Conservation (phyloP, 2,797 vertebrate species). For the Aythya fuligula region DNA sequence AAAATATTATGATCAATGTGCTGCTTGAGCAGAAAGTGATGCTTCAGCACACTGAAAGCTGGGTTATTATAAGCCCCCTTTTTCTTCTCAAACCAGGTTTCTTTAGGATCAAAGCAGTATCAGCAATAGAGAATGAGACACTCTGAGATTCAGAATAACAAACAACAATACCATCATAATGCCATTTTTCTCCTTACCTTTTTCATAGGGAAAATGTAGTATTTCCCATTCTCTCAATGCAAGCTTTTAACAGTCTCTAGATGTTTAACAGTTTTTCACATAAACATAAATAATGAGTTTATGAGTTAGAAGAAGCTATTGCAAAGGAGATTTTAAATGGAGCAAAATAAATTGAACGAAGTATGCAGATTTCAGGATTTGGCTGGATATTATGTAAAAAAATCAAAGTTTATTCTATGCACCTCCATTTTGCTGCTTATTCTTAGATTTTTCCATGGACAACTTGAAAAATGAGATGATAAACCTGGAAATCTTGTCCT, state of each 20-base stretch:
- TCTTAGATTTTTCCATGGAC: not conserved
- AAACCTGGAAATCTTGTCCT: not conserved
- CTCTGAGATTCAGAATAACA: not conserved
- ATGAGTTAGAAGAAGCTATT: not conserved
- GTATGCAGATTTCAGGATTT: not conserved
- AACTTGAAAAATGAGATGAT: not conserved
- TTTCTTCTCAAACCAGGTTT: slow-evolving; percentile 11
- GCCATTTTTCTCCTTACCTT: not conserved
- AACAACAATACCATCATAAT: not conserved
- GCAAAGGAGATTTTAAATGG: not conserved
- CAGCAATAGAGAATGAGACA: slow-evolving; percentile 4
- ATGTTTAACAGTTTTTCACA: not conserved
- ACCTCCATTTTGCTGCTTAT: not conserved
- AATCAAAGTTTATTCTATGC: not conserved
- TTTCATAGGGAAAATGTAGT: not conserved
- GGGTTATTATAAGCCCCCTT: not conserved
- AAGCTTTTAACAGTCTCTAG: not conserved
- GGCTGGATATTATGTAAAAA: not conserved
- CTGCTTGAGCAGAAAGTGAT: not conserved
- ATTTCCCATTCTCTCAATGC: not conserved
- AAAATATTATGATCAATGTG: not conserved
- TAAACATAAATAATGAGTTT: not conserved
- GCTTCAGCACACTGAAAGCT: not conserved
- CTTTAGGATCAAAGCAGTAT: not conserved
- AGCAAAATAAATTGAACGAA: not conserved